These are phyloP conservation scores for Dendrolimus kikuchii DNA, from an alignment of 1,140 invertebrate genomes.

Conservation along the genomic window DNA sequence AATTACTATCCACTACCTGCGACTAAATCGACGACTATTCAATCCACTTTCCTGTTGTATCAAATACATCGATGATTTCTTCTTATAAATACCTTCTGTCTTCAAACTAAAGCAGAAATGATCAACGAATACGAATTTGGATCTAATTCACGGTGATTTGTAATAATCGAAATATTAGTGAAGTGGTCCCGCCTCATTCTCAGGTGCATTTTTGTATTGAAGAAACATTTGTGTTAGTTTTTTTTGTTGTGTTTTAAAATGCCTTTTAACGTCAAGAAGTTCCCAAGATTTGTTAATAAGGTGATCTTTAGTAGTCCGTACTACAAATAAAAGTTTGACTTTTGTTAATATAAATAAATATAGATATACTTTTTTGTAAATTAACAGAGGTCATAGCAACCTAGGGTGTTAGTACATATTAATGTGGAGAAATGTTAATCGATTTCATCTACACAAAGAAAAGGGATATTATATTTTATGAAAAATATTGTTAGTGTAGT, in stretches of 20 bases:
- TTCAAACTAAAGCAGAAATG: conserved; percentile 15
- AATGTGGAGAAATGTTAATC: no score
- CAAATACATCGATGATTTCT: conserved; percentile 24
- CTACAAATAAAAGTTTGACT: neutral
- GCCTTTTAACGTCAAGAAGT: conserved; percentile 56
- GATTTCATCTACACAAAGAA: no score
- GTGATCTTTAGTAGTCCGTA: conserved; percentile 43
- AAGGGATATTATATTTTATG: no score
- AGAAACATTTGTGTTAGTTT: conserved; percentile 45
- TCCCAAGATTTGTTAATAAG: conserved; percentile 62
- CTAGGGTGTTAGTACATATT: no score
- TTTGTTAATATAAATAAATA: no score
- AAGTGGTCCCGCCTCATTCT: conserved; percentile 68
- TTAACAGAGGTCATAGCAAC: no score
- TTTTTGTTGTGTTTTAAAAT: conserved; percentile 64
- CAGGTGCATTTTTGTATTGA: conserved; percentile 71
- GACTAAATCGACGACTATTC: conserved; percentile 22
- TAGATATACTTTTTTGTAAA: no score
- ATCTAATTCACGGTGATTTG: conserved; percentile 32
- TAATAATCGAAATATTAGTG: conserved; percentile 66
- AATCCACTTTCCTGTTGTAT: conserved; percentile 1
- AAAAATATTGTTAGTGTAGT: no score
- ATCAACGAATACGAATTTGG: conserved; percentile 6
- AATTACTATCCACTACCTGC: conserved; percentile 67
- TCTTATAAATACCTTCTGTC: neutral